Conservation (phyloP, 2,888 invertebrate genomes). For the Oeneis ivallda region DNA sequence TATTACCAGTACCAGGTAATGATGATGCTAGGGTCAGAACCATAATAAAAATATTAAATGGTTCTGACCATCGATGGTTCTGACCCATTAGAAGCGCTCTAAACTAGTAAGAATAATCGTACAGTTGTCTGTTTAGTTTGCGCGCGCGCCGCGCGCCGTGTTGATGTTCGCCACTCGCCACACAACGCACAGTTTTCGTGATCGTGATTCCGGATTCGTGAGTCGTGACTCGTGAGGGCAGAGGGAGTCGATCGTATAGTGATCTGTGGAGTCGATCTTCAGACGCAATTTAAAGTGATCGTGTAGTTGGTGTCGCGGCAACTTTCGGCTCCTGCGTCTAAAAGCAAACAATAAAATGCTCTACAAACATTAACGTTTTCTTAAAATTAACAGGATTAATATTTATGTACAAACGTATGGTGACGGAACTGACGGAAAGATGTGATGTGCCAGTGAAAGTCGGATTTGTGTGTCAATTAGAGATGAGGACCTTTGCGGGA, state of each 20-base stretch:
- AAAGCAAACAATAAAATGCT: conserved; percentile 17
- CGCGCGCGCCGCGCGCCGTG: too few relatives aligned
- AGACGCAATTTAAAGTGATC: neutral
- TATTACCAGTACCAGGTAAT: too few relatives aligned
- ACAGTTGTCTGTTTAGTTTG: too few relatives aligned
- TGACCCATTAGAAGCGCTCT: too few relatives aligned
- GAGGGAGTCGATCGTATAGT: too few relatives aligned
- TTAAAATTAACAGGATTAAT: conserved; percentile 20
- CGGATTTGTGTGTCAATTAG: conserved; percentile 62
- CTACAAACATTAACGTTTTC: conserved; percentile 1
- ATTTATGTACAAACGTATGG: conserved; percentile 6
- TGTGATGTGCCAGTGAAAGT: conserved; percentile 68
- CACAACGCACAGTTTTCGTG: neutral
- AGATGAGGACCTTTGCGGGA: conserved; percentile 72
- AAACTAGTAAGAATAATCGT: too few relatives aligned
- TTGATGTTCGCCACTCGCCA: neutral
- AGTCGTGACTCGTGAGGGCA: neutral
- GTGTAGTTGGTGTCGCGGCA: neutral
- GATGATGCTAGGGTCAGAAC: too few relatives aligned
- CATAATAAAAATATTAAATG: too few relatives aligned
- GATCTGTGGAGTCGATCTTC: conserved; percentile 1
- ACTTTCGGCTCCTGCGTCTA: neutral
- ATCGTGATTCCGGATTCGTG: neutral
- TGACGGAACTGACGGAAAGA: conserved; percentile 32
- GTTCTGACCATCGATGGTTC: too few relatives aligned